phyloP scores from a whole-genome alignment of 2,888 invertebrate species.

The Tinea trinotella region DNA sequence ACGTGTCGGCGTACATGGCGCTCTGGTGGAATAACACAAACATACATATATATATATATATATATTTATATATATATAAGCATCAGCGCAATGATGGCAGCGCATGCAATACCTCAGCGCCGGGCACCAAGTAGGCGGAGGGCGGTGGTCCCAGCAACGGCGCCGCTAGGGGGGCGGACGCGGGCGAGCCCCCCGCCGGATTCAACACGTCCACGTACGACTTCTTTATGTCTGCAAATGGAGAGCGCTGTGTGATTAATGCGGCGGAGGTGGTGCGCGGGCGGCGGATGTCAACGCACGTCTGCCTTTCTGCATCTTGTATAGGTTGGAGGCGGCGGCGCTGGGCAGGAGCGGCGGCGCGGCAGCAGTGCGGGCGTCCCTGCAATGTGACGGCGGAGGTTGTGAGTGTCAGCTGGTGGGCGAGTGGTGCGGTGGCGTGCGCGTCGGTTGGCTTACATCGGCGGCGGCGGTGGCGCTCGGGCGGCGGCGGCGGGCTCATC shows the following conservation, averaged over 20 bases:
- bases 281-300: conserved; percentile 72
- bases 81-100: too few relatives aligned
- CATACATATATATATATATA: too few relatives aligned
- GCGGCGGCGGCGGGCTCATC: conserved; percentile 68
- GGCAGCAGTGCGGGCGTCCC: conserved; percentile 23
- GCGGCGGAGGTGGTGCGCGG: too few relatives aligned
- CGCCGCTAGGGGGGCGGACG: conserved; percentile 44
- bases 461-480: conserved; percentile 42
- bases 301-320: conserved; percentile 83
- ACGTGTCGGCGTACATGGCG: too few relatives aligned
- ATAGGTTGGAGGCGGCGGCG: conserved; percentile 75
- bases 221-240: conserved; percentile 79
- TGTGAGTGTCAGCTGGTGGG: background rate
- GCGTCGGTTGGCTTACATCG: background rate
- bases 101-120: background rate
- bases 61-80: too few relatives aligned
- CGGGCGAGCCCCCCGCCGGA: conserved; percentile 70
- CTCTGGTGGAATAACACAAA: too few relatives aligned
- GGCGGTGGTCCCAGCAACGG: conserved; percentile 29
- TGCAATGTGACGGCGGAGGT: too few relatives aligned
- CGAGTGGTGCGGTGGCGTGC: background rate
- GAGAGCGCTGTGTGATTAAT: background rate
- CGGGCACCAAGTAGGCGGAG: conserved; percentile 26
- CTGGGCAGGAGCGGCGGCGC: conserved; percentile 31
- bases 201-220: conserved; percentile 94